phyloP scores from a whole-genome alignment of 2,113 vertebrate genomes.

The Planiliza haematocheilus region DNA sequence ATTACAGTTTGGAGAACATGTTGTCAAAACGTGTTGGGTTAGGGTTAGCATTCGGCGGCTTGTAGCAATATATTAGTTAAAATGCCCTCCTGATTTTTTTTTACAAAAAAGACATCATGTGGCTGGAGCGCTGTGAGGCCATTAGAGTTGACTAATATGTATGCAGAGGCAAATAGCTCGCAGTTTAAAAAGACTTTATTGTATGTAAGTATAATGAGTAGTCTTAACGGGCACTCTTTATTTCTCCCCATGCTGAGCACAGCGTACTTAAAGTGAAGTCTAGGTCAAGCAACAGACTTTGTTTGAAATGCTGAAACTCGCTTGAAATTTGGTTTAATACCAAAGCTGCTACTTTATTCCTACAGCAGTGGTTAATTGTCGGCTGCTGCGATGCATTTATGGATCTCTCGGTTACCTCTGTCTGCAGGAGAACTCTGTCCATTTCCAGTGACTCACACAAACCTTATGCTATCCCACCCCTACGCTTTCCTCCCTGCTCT shows the following conservation, averaged over 20 bases:
- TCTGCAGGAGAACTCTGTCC: slow-evolving; percentile 29
- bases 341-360: not conserved
- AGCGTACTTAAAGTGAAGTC: not conserved
- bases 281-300: not conserved
- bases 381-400: slow-evolving; percentile 22
- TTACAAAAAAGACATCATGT: too few species aligned
- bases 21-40: not conserved
- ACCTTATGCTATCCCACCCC: slow-evolving; percentile 22
- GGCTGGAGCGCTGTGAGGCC: too few species aligned
- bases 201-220: too few species aligned
- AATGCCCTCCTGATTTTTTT: too few species aligned
- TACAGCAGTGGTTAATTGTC: slow-evolving; percentile 15
- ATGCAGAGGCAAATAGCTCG: too few species aligned
- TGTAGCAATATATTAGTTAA: too few species aligned
- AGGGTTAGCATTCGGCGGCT: too few species aligned
- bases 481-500: slow-evolving; percentile 37
- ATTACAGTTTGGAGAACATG: not conserved
- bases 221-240: too few species aligned
- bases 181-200: too few species aligned
- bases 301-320: not conserved
- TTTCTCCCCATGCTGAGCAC: too few species aligned
- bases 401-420: slow-evolving; percentile 25
- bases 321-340: not conserved
- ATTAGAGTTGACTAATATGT: too few species aligned
- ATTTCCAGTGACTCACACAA: slow-evolving; percentile 48